Conservation (phyloP, 2,113 vertebrate species). For the Tricholaema leucomelas region DNA sequence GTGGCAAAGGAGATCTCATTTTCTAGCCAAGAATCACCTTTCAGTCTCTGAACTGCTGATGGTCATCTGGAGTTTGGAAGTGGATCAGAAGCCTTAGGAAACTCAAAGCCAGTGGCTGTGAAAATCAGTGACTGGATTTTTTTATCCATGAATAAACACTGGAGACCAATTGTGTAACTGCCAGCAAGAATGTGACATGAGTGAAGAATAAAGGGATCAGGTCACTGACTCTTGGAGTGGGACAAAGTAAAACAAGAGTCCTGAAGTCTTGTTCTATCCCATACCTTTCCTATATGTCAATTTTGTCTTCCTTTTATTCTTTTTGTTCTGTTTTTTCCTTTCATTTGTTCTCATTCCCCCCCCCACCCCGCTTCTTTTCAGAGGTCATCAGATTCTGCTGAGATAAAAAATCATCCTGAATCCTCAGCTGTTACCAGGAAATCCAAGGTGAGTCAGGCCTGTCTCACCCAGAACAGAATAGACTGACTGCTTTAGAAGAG, state of each 20-base stretch:
- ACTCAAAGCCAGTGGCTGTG: background rate
- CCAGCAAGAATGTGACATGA: background rate
- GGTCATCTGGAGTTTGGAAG: conserved; percentile 8
- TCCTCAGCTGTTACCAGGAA: conserved; percentile 2
- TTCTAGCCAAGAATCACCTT: background rate
- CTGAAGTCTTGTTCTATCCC: background rate
- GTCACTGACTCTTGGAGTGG: background rate
- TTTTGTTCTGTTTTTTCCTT: no score
- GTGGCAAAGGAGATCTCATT: background rate
- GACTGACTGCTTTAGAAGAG: conserved; percentile 2
- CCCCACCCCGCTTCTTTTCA: background rate
- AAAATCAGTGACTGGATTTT: background rate
- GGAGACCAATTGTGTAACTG: background rate
- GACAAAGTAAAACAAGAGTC: background rate
- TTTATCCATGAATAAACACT: background rate
- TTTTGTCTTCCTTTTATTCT: background rate
- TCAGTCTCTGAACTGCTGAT: background rate
- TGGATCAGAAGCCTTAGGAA: background rate
- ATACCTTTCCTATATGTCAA: background rate
- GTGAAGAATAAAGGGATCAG: background rate
- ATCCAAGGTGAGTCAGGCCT: conserved; percentile 46
- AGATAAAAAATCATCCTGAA: background rate
- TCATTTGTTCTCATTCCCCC: no score
- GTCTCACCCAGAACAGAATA: background rate
- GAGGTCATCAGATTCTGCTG: background rate